Percentiles rank a stretch among this genome's conserved stretches.
These are phyloP conservation scores for Anguilla pacifica DNA, from an alignment of 2,797 vertebrate species.

Conservation along the genomic window DNA sequence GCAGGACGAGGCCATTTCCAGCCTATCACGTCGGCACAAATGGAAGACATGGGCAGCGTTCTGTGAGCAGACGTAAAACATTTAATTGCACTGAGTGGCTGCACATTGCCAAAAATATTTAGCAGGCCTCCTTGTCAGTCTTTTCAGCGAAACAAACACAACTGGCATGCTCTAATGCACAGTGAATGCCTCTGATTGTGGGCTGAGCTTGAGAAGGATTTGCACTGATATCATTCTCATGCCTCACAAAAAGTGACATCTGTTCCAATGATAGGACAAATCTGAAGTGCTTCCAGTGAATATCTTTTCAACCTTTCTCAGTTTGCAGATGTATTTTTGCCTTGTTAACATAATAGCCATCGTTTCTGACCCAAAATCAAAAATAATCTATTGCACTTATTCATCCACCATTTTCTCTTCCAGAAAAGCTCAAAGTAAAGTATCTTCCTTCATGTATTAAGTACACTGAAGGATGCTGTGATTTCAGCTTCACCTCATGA, in stretches of 20 bases:
- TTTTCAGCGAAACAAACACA: background rate
- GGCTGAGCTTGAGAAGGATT: background rate
- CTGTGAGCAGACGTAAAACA: background rate
- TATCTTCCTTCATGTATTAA: background rate
- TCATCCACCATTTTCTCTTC: background rate
- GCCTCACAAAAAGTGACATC: conserved; percentile 12
- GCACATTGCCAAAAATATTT: background rate
- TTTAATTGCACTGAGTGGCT: background rate
- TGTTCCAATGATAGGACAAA: conserved; percentile 3
- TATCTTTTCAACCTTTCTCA: background rate
- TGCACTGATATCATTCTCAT: background rate
- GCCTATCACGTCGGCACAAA: background rate
- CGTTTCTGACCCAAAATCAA: background rate
- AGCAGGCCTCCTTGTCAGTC: background rate
- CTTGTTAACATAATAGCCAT: background rate
- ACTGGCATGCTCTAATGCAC: conserved; percentile 1
- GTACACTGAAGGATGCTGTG: background rate
- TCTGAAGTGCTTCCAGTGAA: conserved; percentile 9
- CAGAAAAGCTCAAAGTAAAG: background rate
- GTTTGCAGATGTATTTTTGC: conserved; percentile 3
- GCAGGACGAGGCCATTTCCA: background rate
- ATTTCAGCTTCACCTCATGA: background rate
- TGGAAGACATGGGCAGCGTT: background rate
- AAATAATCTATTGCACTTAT: background rate
- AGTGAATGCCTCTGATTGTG: conserved; percentile 22